Evolutionary conservation across 2,888 invertebrate species (phyloP), one percentile per base, ranked within the genome.

Genomic region (Helobdella robusta): DNA sequence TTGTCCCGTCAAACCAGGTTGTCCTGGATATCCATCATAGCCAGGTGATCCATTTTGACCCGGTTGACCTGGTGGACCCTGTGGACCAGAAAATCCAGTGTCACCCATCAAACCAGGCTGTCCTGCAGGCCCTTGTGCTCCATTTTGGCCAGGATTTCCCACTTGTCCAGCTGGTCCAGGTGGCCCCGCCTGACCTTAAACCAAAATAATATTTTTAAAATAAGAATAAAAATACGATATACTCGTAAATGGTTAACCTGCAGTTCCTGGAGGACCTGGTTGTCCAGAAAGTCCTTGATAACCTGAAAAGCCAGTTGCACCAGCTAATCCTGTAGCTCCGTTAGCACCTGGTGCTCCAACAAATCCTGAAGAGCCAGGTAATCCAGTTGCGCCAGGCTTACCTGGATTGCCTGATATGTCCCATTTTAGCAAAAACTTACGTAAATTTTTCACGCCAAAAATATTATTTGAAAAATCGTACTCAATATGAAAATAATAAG

Each of bases 61-160:
- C 48, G 58, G n/a, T 30, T 63, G 61, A 52, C 70, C 70, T 40
- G 61, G 59, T 20, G 46, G 15, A 18, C 69, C 69, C 34, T 5
- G 30, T 34, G 36, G 50, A 23, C 69, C 69, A 23, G 58, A 32
- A 1, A 32, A 46, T 3, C 69, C 69, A 23, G 63, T 61, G n/a
- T 30, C 59, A 23, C 59, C 59, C 32, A 23, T 59, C 4, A 5
- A 11, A 4, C 59, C 59, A 5, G 34, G 34, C 5, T 8, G 15
- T 35, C 59, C 59, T 35, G 23, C 20, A 5, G n/a, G 36, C 18
- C 59, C 59, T 59, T 59, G 32, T 32, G 8, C 5, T 35, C 59
- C 59, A 18, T 11, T 5, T 18, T 6, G 3, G 20, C 59, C 59
- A 34, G 59, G 34, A 28, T 28, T 34, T 8, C 59, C 59, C 4